Evolutionary conservation across 1,140 invertebrate genomes (phyloP), one percentile per base, ranked within the genome.

Genomic region (Sitobion miscanthi): DNA sequence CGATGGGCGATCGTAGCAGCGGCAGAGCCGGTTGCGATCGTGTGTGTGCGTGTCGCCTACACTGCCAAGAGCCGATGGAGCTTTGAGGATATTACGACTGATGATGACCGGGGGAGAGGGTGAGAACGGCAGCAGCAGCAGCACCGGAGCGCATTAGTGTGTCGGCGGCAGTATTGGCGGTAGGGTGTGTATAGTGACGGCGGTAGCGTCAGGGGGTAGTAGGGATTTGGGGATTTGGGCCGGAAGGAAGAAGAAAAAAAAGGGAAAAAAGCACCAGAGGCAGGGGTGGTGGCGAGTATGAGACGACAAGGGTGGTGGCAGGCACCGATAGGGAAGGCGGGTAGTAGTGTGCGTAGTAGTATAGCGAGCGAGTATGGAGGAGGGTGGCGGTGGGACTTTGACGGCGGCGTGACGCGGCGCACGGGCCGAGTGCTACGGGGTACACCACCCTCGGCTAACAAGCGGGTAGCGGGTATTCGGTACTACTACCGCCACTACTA

Each of bases 21-120:
- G 38, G 89, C 89, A 90, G 42, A 90, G 89, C 89, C 89, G 89
- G 54, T 90, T 62, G 38, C 20, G 38, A 90, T 30, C 89, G 38
- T 69, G 89, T 90, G 88, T 90, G 54, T 90, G 47, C 30, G 57
- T 90, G 54, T 62, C 89, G 54, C 57, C 54, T 69, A 90, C 54
- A 90, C 38, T 20, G 57, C 89, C 89, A 42, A 90, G 89, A 90
- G 89, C 89, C 89, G 89, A 90, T 69, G 38, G 89, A 90, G 89
- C 89, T 90, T 90, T 90, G 89, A 69, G 89, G 57, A 90, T 90
- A 90, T 90, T 90, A 90, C 89, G 89, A 90, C 89, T 90, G 89
- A 90, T 90, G 86, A 82, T 52, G 88, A 83, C 38, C 11, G 38
- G 89, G 82, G 38, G 49, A 23, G 45, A 90, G 93, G 54, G 89